Percentiles rank a stretch among this genome's conserved stretches.
These are phyloP conservation scores for Timema podura DNA, from an alignment of 2,888 invertebrate genomes.

Conservation along the genomic window DNA sequence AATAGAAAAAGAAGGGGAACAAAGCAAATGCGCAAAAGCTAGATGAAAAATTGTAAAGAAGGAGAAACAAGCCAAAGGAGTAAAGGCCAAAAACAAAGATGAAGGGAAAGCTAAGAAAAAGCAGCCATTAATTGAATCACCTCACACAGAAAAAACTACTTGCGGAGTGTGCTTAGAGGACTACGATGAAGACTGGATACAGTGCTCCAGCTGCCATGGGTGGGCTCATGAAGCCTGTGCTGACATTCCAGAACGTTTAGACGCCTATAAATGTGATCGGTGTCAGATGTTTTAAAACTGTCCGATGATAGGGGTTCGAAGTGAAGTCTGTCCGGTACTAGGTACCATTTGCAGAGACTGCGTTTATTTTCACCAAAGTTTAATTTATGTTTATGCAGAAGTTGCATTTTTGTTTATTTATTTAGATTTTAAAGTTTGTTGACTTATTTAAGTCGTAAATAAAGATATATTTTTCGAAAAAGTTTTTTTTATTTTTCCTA, in stretches of 20 bases:
- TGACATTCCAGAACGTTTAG: not conserved
- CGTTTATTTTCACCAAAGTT: not conserved
- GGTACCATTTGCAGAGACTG: not conserved
- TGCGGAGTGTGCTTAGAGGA: not conserved
- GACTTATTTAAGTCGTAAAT: no score
- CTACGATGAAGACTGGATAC: slow-evolving; percentile 4
- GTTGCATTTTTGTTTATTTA: not conserved
- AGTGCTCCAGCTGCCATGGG: not conserved
- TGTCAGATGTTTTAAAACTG: not conserved
- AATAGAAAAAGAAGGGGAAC: no score
- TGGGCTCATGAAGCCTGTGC: not conserved
- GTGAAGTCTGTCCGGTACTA: no score
- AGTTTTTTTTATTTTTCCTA: no score
- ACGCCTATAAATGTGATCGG: not conserved
- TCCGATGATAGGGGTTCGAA: not conserved
- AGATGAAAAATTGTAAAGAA: no score
- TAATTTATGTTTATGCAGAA: no score
- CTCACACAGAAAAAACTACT: not conserved
- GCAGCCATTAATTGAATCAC: not conserved
- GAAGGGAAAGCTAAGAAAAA: no score
- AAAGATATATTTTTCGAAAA: no score
- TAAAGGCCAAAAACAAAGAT: no score
- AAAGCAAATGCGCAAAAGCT: no score
- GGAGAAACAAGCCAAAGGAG: no score
- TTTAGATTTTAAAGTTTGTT: not conserved